Conservation (phyloP, 2,797 vertebrate genomes). For the Squalus acanthias region DNA sequence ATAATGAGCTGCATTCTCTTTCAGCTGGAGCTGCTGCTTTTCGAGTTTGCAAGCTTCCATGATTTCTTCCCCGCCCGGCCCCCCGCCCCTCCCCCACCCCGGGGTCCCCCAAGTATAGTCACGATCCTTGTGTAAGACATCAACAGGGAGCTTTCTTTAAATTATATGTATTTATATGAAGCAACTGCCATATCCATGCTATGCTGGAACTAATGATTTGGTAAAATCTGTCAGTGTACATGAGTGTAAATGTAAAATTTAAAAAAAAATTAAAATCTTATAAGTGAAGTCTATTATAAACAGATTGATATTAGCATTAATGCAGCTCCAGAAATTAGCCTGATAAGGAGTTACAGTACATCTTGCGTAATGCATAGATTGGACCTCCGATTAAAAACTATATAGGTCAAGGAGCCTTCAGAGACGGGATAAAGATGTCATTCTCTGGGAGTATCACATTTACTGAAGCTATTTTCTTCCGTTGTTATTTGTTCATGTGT, state of each 20-base stretch:
- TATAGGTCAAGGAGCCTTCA: constrained; percentile 1
- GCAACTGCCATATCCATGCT: background rate
- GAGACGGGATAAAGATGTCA: background rate
- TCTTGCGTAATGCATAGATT: background rate
- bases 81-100: too few species aligned
- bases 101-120: background rate
- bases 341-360: background rate
- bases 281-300: background rate
- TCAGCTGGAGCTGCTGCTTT: background rate
- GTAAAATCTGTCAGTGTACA: background rate
- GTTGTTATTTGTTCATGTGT: background rate
- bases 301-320: background rate
- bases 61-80: background rate
- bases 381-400: background rate
- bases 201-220: background rate
- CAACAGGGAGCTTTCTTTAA: background rate
- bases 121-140: background rate
- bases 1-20: background rate
- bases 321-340: background rate
- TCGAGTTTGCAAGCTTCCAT: background rate
- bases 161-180: background rate
- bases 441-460: background rate
- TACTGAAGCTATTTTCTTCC: background rate
- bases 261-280: background rate
- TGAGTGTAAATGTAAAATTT: background rate